Base-by-base conservation (phyloP, 2,113 vertebrate species). In the Pongo abelii region DNA sequence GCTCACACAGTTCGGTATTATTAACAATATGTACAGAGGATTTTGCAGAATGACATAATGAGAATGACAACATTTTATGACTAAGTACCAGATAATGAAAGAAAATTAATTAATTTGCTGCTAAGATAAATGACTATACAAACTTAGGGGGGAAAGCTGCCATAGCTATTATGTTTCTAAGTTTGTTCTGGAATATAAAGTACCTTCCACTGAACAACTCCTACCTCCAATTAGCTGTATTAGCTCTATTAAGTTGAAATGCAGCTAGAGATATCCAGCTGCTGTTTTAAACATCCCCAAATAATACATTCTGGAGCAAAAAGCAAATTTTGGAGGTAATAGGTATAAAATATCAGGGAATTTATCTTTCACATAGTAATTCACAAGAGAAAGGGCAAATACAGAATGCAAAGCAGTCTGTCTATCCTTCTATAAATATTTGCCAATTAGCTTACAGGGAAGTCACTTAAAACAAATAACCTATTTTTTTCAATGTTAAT, bases 51-150 rank as follows among this genome's bases (percentile, higher is more conserved):
- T 95, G 84, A 89, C 89, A 92, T 3, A 2, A 94, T 93, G 84
- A 93, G 59, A 92, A 97, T 75, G 85, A 87, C 90, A 98, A 84
- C 85, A 97, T 93, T 97, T 97, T 59, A 72, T 93, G 94, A 96
- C 87, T 91, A 97, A 97, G 55, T 77, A 97, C 69, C 59, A 79
- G 86, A 84, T 50, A 59, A 96, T 89, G 94, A 97, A 94, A 74
- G 85, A 92, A 80, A 98, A 97, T 64, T 94, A 94, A 90, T 97
- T 97, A 94, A 95, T 96, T 67, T 79, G 69, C 35, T 52, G 85
- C 67, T 91, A 95, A 96, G 97, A 97, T 94, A 97, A 96, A 95
- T 89, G 94, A 95, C 91, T 84, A 2, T 81, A 95, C 84, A 83
- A 94, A 96, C 78, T 70, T 64, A 50, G 72, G 2, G 5, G 5